Conservation (phyloP, 2,888 invertebrate species). For the Trichopria drosophilae region DNA sequence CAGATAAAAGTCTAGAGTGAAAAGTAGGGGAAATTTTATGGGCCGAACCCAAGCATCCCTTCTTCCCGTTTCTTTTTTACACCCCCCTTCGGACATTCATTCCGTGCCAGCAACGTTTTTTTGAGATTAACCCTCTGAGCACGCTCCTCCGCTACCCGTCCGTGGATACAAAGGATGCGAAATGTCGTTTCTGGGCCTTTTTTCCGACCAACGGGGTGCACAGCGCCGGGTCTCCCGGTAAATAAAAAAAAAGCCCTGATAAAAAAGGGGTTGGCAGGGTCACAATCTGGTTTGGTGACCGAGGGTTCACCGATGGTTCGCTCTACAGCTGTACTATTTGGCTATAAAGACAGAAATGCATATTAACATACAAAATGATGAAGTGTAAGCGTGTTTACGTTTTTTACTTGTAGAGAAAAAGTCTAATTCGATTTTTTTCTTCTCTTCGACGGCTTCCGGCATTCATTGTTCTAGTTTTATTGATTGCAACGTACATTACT, state of each 20-base stretch:
- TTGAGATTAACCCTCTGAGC: conserved; percentile 43
- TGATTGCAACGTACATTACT: no score
- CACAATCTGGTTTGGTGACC: conserved; percentile 31
- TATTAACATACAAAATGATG: no score
- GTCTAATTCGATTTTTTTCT: no score
- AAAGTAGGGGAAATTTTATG: conserved; percentile 51
- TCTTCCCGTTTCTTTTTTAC: conserved; percentile 24
- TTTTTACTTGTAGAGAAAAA: no score
- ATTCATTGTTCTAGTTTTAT: no score
- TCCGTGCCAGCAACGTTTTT: conserved; percentile 35
- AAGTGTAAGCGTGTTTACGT: no score
- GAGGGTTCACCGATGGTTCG: neutral
- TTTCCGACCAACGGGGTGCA: conserved; percentile 28
- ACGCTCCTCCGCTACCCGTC: conserved; percentile 21
- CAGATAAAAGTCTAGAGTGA: no score
- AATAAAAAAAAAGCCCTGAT: conserved; percentile 25
- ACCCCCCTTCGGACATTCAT: conserved; percentile 36
- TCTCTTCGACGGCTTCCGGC: no score
- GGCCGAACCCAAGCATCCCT: conserved; percentile 39
- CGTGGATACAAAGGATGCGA: conserved; percentile 44
- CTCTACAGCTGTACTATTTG: no score
- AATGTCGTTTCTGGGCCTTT: conserved; percentile 38
- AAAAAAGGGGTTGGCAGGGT: conserved; percentile 32
- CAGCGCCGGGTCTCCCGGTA: conserved; percentile 30
- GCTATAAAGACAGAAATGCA: no score